Evolutionary conservation across 2,797 vertebrate genomes (phyloP).

Genomic region (Malacoraja senta): DNA sequence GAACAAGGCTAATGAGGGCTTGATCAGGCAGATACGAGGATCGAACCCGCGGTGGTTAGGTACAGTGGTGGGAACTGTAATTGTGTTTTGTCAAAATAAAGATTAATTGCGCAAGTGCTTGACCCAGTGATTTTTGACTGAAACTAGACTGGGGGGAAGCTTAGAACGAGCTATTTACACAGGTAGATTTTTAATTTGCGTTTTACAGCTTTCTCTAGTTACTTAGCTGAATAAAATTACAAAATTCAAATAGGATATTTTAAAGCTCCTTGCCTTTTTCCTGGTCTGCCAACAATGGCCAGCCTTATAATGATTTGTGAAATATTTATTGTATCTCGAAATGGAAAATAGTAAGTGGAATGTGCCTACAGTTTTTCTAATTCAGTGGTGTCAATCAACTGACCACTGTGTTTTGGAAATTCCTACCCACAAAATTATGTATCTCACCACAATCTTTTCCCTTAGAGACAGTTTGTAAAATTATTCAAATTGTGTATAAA

Average conservation of each 20-base stretch:
- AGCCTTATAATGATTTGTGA: neutral
- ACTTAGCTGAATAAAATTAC: neutral
- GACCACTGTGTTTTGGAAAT: neutral
- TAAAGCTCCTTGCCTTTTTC: neutral
- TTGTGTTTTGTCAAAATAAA: too few species aligned
- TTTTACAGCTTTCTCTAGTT: neutral
- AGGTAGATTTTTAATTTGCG: conserved; percentile 6
- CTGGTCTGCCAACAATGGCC: neutral
- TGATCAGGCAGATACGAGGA: too few species aligned
- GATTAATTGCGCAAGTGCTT: too few species aligned
- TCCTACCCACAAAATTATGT: neutral
- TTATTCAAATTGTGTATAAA: neutral
- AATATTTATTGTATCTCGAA: neutral
- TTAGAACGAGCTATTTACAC: neutral
- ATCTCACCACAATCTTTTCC: neutral
- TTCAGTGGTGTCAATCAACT: neutral
- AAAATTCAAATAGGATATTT: neutral
- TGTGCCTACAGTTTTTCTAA: neutral
- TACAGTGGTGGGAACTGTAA: too few species aligned
- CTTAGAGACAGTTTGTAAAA: neutral
- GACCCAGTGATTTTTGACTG: too few species aligned
- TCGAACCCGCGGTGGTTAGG: too few species aligned
- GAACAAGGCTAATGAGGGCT: too few species aligned
- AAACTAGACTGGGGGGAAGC: too few species aligned
- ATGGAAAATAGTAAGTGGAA: neutral